Percentiles rank a stretch among this genome's conserved stretches.
phyloP scores from a whole-genome alignment of 2,113 vertebrate genomes.

The Phyllostomus hastatus region DNA sequence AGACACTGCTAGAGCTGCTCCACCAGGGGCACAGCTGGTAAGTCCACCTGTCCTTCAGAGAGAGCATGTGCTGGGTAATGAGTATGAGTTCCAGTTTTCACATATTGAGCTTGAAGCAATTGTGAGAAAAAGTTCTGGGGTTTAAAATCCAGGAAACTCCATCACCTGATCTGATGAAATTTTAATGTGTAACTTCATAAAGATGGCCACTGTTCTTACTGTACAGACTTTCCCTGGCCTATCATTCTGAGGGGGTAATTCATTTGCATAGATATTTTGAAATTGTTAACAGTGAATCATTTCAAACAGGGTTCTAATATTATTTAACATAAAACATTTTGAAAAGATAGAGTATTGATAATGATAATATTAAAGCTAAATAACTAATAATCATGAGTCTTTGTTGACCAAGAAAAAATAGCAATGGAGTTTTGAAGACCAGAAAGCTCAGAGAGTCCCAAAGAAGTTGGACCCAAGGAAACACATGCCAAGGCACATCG shows the following conservation, averaged over 20 bases:
- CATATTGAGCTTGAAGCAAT: not conserved
- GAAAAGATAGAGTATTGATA: not conserved
- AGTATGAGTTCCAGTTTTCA: not conserved
- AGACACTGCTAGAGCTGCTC: not conserved
- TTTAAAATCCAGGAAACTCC: not conserved
- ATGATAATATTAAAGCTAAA: not conserved
- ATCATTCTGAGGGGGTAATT: not conserved
- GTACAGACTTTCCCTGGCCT: not conserved
- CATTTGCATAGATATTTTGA: not conserved
- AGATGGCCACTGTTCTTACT: not conserved
- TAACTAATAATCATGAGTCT: not conserved
- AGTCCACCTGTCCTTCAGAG: not conserved
- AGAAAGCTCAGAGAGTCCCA: too few species aligned
- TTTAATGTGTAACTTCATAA: not conserved
- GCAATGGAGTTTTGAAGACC: not conserved
- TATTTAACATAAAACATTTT: not conserved
- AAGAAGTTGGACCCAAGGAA: too few species aligned
- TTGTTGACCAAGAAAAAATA: not conserved
- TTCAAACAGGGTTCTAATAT: not conserved
- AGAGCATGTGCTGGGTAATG: not conserved
- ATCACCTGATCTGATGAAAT: not conserved
- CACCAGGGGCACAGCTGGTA: not conserved
- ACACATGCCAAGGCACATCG: too few species aligned
- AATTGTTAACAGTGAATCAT: not conserved
- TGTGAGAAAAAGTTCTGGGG: not conserved